Evolutionary conservation across 2,797 vertebrate genomes (phyloP).

Genomic region (Sciaenops ocellatus): DNA sequence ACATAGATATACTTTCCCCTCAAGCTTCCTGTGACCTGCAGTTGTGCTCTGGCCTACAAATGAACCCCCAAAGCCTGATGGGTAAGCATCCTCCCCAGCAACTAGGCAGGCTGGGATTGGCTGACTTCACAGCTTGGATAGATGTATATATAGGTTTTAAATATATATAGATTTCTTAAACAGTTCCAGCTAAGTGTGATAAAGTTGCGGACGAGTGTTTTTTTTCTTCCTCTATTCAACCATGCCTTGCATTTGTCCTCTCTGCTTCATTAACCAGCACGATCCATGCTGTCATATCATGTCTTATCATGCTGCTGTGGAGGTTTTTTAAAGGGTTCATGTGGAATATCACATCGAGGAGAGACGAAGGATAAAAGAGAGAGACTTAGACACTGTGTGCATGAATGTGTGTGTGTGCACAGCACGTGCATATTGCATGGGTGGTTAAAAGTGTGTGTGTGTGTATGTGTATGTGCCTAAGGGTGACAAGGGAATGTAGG

Average conservation of each 20-base stretch:
- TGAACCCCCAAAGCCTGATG: conserved; percentile 74
- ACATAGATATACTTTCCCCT: conserved; percentile 51
- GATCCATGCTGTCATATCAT: conserved; percentile 64
- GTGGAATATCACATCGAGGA: conserved; percentile 49
- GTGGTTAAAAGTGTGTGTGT: conserved; percentile 13
- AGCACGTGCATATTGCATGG: not conserved
- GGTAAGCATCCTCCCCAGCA: conserved; percentile 53
- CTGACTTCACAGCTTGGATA: conserved; percentile 22
- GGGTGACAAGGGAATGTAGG: conserved; percentile 43
- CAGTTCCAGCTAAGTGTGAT: conserved; percentile 13
- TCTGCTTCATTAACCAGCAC: conserved; percentile 56
- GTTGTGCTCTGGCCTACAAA: conserved; percentile 63
- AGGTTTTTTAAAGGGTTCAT: conserved; percentile 51
- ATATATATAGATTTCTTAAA: conserved; percentile 25
- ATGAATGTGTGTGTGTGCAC: conserved; percentile 10
- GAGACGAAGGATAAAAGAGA: not conserved
- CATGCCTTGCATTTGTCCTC: conserved; percentile 50
- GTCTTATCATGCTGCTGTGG: conserved; percentile 56
- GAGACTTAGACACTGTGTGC: not conserved
- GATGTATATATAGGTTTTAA: conserved; percentile 28
- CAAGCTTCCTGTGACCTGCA: conserved; percentile 69
- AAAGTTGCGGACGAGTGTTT: conserved; percentile 55
- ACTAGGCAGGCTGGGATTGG: conserved; percentile 39
- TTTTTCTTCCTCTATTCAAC: conserved; percentile 7
- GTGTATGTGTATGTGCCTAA: not conserved